phyloP scores from a whole-genome alignment of 2,888 invertebrate genomes.

The Pheosia tremula region DNA sequence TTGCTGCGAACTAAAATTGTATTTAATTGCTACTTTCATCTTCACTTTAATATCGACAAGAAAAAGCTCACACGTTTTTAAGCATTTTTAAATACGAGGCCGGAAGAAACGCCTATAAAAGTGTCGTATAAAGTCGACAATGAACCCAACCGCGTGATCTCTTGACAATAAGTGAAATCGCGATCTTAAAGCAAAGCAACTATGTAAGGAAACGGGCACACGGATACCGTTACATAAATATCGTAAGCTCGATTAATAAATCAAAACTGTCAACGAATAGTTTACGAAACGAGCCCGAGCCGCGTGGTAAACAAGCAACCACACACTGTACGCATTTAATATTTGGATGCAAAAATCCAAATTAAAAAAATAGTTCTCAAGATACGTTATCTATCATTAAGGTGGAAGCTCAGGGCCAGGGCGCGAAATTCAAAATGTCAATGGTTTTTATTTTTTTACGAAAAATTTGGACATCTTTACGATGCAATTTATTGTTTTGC shows the following conservation, averaged over 20 bases:
- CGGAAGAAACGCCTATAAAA: not conserved
- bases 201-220: conserved; percentile 2
- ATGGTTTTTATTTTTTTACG: too few species aligned
- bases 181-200: conserved; percentile 4
- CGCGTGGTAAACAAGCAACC: not conserved
- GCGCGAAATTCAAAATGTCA: too few species aligned
- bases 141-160: not conserved
- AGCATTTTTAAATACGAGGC: not conserved
- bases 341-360: not conserved
- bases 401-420: too few species aligned
- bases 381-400: too few species aligned
- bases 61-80: not conserved
- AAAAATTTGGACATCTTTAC: too few species aligned
- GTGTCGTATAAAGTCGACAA: not conserved
- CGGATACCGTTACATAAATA: conserved; percentile 1
- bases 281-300: not conserved
- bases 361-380: too few species aligned
- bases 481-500: too few species aligned
- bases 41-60: too few species aligned
- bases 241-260: conserved; percentile 3
- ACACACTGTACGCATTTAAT: not conserved
- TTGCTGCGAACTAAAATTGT: too few species aligned
- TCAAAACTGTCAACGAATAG: conserved; percentile 1
- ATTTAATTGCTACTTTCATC: too few species aligned
- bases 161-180: not conserved